These are phyloP conservation scores for Acrobasis repandana DNA, from an alignment of 2,888 invertebrate species.

Conservation along the genomic window DNA sequence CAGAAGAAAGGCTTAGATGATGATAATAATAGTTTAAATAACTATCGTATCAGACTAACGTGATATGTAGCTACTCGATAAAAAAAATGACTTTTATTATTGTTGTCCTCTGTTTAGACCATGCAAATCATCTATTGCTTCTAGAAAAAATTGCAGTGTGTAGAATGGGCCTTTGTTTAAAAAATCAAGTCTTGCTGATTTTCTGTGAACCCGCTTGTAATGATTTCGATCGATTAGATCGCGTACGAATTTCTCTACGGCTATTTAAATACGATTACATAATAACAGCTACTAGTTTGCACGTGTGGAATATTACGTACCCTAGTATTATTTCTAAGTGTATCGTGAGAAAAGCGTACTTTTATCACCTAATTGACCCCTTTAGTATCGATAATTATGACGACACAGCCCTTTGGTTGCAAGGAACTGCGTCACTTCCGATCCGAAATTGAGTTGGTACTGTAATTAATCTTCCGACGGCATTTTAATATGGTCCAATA, in stretches of 20 bases:
- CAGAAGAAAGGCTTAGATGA: too few relatives aligned
- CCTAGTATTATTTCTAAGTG: conserved; percentile 6
- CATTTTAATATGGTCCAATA: not conserved
- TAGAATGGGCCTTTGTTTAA: too few relatives aligned
- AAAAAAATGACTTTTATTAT: too few relatives aligned
- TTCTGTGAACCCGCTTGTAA: too few relatives aligned
- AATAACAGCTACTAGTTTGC: conserved; percentile 14
- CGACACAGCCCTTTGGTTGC: conserved; percentile 11
- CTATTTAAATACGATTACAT: conserved; percentile 9
- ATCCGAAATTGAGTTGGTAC: not conserved
- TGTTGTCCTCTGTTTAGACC: too few relatives aligned
- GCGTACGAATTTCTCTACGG: not conserved
- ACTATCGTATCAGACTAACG: too few relatives aligned
- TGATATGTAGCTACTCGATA: too few relatives aligned
- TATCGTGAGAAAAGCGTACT: conserved; percentile 17
- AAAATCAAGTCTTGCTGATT: too few relatives aligned
- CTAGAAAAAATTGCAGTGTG: too few relatives aligned
- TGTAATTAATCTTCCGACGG: not conserved
- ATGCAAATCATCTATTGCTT: too few relatives aligned
- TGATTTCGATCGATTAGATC: not conserved
- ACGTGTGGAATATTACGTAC: conserved; percentile 8
- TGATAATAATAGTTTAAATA: too few relatives aligned
- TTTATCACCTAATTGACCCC: conserved; percentile 13
- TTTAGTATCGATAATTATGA: conserved; percentile 17
- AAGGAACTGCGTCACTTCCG: conserved; percentile 7